These are phyloP conservation scores for Chrysolina oricalcia DNA, from an alignment of 2,888 invertebrate species.

Conservation along the genomic window DNA sequence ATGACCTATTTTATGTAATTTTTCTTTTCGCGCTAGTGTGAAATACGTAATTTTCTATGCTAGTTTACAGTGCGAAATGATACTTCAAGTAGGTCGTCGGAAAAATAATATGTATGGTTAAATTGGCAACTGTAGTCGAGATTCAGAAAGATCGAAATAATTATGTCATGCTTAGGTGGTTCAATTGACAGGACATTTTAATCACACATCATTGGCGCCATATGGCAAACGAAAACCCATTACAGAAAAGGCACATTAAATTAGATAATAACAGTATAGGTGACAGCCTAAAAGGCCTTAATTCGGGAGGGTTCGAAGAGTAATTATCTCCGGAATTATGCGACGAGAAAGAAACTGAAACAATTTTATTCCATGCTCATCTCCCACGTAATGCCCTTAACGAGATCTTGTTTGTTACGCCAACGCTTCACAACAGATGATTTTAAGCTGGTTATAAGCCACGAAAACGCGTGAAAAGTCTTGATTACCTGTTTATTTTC, in stretches of 20 bases:
- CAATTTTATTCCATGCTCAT: conserved; percentile 34
- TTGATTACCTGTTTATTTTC: background rate
- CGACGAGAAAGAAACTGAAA: conserved; percentile 25
- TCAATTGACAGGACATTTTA: conserved; percentile 12
- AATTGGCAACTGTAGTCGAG: background rate
- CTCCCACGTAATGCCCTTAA: background rate
- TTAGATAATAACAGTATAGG: conserved; percentile 48
- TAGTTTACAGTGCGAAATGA: too few species aligned
- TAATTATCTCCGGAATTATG: conserved; percentile 41
- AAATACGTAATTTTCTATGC: too few species aligned
- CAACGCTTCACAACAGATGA: background rate
- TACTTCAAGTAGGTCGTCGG: too few species aligned
- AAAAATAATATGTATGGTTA: background rate
- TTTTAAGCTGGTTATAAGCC: background rate
- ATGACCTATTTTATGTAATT: too few species aligned
- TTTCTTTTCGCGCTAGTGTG: too few species aligned
- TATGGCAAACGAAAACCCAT: conserved; percentile 18
- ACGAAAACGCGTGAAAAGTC: background rate
- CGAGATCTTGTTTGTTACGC: background rate
- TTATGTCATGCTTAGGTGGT: background rate
- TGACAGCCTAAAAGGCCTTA: conserved; percentile 39
- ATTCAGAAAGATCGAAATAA: background rate
- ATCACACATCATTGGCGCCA: conserved; percentile 23
- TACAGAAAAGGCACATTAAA: conserved; percentile 27
- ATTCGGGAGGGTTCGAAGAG: conserved; percentile 46